These are phyloP conservation scores for Actinemys pallida DNA, from an alignment of 2,113 vertebrate genomes.

Conservation along the genomic window DNA sequence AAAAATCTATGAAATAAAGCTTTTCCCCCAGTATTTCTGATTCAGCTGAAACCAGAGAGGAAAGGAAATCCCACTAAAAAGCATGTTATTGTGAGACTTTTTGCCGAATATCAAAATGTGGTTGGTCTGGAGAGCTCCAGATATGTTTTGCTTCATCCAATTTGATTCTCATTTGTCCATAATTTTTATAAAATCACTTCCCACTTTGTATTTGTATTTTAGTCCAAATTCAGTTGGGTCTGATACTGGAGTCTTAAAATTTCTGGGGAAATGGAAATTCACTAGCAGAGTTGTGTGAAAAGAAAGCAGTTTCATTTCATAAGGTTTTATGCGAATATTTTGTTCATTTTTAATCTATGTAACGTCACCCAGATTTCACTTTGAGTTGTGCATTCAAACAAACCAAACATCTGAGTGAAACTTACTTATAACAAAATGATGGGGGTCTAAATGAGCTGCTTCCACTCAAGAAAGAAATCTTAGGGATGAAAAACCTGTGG, in stretches of 20 bases:
- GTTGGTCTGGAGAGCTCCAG: neutral
- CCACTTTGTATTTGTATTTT: neutral
- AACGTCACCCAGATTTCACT: neutral
- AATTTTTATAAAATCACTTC: conserved; percentile 1
- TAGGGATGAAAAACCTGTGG: neutral
- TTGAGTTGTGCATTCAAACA: conserved; percentile 11
- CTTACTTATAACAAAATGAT: neutral
- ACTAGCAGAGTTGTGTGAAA: neutral
- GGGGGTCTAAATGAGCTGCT: neutral
- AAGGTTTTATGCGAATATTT: neutral
- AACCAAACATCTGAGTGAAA: neutral
- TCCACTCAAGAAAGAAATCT: neutral
- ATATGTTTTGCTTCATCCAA: neutral
- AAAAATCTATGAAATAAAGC: neutral
- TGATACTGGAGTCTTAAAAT: neutral
- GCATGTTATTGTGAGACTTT: neutral
- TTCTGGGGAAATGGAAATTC: neutral
- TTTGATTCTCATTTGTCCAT: conserved; percentile 11
- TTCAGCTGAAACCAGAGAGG: neutral
- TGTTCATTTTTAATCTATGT: neutral
- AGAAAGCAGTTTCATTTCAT: neutral
- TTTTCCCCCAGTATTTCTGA: neutral
- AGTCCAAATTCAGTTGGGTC: neutral
- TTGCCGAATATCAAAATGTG: neutral
- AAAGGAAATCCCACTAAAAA: neutral